Evolutionary conservation across 1,140 invertebrate species (phyloP).

Genomic region (Leptopilina boulardi): DNA sequence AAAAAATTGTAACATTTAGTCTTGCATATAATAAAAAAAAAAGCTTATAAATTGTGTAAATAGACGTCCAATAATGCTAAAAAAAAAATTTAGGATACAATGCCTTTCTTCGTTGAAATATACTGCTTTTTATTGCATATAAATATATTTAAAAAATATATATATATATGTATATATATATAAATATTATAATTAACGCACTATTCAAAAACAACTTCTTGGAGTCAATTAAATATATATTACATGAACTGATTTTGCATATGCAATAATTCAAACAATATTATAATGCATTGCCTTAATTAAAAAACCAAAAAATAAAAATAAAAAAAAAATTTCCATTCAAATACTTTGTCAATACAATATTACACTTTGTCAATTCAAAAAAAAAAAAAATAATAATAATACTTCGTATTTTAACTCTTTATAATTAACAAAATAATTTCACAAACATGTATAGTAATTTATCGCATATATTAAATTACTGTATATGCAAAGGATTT

Average conservation of each 20-base stretch:
- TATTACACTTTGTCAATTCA: slow-evolving; percentile 13
- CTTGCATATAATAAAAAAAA: not conserved
- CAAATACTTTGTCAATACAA: not conserved
- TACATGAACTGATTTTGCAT: slow-evolving; percentile 29
- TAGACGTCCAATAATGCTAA: slow-evolving; percentile 1
- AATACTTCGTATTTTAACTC: too few species aligned
- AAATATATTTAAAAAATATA: too few species aligned
- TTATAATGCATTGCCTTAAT: too few species aligned
- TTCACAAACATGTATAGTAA: too few species aligned
- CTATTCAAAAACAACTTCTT: not conserved
- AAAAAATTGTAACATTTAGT: not conserved
- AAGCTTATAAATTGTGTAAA: slow-evolving; percentile 2
- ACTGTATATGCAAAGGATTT: slow-evolving; percentile 19
- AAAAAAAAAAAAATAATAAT: too few species aligned
- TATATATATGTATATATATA: too few species aligned
- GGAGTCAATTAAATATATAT: slow-evolving; percentile 27
- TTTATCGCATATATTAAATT: not conserved
- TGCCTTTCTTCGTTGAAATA: slow-evolving; percentile 2
- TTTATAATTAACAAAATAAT: too few species aligned
- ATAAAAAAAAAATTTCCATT: too few species aligned
- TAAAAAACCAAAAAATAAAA: too few species aligned
- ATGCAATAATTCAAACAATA: slow-evolving; percentile 22
- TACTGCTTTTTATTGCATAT: slow-evolving; percentile 23
- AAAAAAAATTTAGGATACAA: not conserved
- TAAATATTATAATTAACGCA: not conserved